Evolutionary conservation across 1,140 invertebrate genomes (phyloP), one percentile per base, ranked within the genome.

Genomic region (Drosophila punjabiensis): DNA sequence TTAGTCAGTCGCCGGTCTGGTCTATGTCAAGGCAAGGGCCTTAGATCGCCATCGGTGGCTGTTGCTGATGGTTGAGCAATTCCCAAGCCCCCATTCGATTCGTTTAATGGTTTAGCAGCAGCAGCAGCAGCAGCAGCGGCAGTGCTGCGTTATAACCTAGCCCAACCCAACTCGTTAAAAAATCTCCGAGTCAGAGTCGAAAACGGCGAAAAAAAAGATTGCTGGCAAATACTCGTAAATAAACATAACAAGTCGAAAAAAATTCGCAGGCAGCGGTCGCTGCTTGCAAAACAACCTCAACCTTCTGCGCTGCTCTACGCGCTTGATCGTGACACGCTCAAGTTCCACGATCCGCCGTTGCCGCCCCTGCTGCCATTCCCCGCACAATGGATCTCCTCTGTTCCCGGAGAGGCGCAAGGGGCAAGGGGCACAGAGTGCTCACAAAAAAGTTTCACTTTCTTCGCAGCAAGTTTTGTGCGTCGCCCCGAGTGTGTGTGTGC

Each of bases 371-470:
- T 18, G 47, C 47, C 47, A 35, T n/a, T n/a, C 35, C 33, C 41
- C 41, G 9, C 16, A 45, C 30, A 55, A 67, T 66, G 63, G 32
- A 8, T 5, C 24, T 32, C 24, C 33, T 3, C 52, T 18, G 43
- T 59, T 67, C 70, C 75, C 43, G 70, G 65, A 53, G 81, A 24
- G 76, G 65, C 62, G 70, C 71, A 41, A 11, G 53, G 56, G 66
- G 45, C 39, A 32, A 69, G 62, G 55, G 63, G 56, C 39, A 37
- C 48, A 37, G 45, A 24, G 59, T 48, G 61, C 55, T 68, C 63
- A 81, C 69, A 82, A 81, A 70, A 89, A 70, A 90, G 86, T 90
- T 90, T 90, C 86, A 90, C 86, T 90, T 90, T 90, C 86, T 90
- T 90, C 81, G 86, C 86, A 90, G 82, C 86, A 80, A 90, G 86